phyloP scores from a whole-genome alignment of 2,888 invertebrate species.

The Spilosoma lubricipeda region DNA sequence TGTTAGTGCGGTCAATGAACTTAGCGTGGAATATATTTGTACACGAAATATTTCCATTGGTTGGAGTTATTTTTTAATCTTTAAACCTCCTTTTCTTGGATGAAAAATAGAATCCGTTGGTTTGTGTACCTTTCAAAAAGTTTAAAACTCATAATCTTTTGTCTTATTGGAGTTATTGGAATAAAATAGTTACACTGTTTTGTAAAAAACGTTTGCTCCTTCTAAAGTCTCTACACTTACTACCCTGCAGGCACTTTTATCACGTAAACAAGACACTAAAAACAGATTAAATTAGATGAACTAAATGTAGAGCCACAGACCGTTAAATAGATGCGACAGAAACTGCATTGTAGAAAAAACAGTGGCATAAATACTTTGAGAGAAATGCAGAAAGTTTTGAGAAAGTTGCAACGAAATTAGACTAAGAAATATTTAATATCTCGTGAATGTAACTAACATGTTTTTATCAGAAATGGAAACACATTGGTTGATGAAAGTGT shows the following conservation, averaged over 20 bases:
- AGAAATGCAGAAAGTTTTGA: background rate
- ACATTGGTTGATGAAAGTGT: background rate
- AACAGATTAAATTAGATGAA: background rate
- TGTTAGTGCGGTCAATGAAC: conserved; percentile 44
- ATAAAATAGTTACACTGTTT: background rate
- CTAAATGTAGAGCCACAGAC: background rate
- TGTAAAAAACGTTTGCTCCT: background rate
- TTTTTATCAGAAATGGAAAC: background rate
- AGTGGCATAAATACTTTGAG: background rate
- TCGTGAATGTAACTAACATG: background rate
- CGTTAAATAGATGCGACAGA: background rate
- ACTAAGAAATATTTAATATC: background rate
- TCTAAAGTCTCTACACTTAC: background rate
- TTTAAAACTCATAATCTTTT: no score
- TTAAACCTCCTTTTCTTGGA: no score
- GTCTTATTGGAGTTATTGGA: no score
- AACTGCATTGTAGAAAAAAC: background rate
- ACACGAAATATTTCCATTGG: background rate
- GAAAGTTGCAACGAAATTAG: background rate
- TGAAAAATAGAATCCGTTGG: no score
- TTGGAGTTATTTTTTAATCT: background rate
- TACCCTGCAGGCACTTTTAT: background rate
- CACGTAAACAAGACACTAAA: background rate
- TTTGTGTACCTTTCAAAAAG: no score
- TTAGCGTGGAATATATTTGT: conserved; percentile 13